Evolutionary conservation across 2,888 invertebrate species (phyloP).

Genomic region (Scaptomyza tumidula): DNA sequence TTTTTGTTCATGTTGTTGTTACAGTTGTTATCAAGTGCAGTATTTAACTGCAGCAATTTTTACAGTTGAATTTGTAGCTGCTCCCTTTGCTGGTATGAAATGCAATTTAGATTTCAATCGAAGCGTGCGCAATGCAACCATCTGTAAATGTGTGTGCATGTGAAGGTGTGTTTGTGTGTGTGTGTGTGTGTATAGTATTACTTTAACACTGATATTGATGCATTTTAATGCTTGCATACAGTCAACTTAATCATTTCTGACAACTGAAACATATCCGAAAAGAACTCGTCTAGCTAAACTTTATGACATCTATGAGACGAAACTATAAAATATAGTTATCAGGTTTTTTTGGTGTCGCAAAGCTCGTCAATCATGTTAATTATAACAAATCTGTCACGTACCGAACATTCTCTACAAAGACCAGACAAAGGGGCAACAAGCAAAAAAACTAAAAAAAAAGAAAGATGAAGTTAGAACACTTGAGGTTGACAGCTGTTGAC

Average conservation of each 20-base stretch:
- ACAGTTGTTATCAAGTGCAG: conserved; percentile 72
- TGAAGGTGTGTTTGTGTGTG: conserved; percentile 15
- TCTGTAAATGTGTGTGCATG: conserved; percentile 9
- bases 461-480: not conserved
- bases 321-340: conserved; percentile 37
- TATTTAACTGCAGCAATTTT: conserved; percentile 74
- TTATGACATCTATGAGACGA: not conserved
- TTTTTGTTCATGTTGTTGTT: conserved; percentile 20
- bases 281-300: conserved; percentile 1
- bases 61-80: conserved; percentile 71
- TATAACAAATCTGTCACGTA: conserved; percentile 73
- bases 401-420: conserved; percentile 57
- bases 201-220: conserved; percentile 63
- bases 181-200: conserved; percentile 1
- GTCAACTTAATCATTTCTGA: conserved; percentile 37
- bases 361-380: conserved; percentile 74
- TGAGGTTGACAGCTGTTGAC: not conserved
- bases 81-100: conserved; percentile 51
- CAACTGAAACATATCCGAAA: conserved; percentile 22
- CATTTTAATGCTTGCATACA: conserved; percentile 31
- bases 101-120: conserved; percentile 75
- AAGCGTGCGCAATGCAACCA: conserved; percentile 45
- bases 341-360: conserved; percentile 36
- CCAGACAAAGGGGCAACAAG: conserved; percentile 28
- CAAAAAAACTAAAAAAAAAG: conserved; percentile 8